Conservation (phyloP, 2,797 vertebrate species). For the Morelia viridis region DNA sequence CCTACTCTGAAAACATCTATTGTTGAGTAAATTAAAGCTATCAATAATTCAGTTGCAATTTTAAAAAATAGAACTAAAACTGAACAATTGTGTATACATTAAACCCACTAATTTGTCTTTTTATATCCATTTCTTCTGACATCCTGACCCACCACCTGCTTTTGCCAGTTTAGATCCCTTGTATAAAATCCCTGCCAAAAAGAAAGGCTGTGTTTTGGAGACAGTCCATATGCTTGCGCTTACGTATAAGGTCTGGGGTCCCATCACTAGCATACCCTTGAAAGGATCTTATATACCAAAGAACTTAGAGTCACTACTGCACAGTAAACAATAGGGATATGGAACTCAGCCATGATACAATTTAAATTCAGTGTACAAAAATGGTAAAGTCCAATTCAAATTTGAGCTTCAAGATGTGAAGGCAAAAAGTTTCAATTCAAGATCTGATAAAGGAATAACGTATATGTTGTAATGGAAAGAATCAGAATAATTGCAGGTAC, state of each 20-base stretch:
- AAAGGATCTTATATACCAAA: not conserved
- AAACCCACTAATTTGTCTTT: not conserved
- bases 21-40: not conserved
- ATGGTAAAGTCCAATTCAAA: not conserved
- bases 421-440: not conserved
- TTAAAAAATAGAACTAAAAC: not conserved
- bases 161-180: not conserved
- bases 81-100: not conserved
- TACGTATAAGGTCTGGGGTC: not conserved
- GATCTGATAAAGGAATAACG: not conserved
- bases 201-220: not conserved
- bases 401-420: not conserved
- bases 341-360: not conserved
- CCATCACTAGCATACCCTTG: not conserved
- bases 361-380: not conserved
- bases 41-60: not conserved
- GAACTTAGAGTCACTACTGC: not conserved
- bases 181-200: not conserved
- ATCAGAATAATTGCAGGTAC: not conserved
- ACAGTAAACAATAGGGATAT: not conserved
- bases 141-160: not conserved
- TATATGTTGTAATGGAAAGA: not conserved
- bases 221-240: not conserved
- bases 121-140: not conserved
- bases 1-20: not conserved